Evolutionary conservation across 2,797 vertebrate genomes (phyloP).

Genomic region (Microcaecilia unicolor): DNA sequence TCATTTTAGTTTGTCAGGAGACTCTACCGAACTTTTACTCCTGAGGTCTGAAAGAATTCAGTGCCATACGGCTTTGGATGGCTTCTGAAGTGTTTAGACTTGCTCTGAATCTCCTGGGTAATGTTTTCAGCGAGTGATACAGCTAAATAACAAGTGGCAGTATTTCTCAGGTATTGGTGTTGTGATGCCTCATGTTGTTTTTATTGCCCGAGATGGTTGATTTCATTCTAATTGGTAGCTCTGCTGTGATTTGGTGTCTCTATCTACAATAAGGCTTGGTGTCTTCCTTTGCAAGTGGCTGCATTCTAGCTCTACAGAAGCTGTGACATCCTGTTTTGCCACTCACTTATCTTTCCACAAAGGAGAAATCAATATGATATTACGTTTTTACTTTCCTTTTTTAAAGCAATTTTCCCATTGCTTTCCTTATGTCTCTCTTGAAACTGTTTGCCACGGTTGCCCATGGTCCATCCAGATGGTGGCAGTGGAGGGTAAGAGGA

Average conservation of each 20-base stretch:
- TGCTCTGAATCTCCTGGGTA: conserved; percentile 58
- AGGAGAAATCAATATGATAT: conserved; percentile 11
- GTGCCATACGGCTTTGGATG: conserved; percentile 63
- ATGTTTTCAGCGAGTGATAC: conserved; percentile 67
- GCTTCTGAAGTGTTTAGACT: conserved; percentile 53
- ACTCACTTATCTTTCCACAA: conserved; percentile 7
- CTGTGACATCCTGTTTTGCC: conserved; percentile 1
- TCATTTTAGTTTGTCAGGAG: conserved; percentile 72
- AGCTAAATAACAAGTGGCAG: conserved; percentile 70
- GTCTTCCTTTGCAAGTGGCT: conserved; percentile 17
- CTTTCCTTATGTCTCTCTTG: neutral
- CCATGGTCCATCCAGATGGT: conserved; percentile 18
- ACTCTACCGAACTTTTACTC: conserved; percentile 61
- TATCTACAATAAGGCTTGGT: conserved; percentile 47
- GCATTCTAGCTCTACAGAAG: conserved; percentile 1
- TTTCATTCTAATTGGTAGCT: conserved; percentile 72
- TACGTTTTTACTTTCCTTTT: conserved; percentile 12
- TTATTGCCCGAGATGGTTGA: conserved; percentile 64
- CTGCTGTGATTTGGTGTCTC: conserved; percentile 63
- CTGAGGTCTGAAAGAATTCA: conserved; percentile 57
- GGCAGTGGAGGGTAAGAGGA: conserved; percentile 12
- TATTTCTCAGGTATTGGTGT: conserved; percentile 65
- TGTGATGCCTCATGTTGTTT: conserved; percentile 62
- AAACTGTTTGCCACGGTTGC: conserved; percentile 1
- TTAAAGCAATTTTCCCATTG: conserved; percentile 1